A percentile compares a stretch with the other conserved stretches of the same genome.
Evolutionary conservation across 2,113 vertebrate species (phyloP).

Genomic region (Erpornis zantholeuca): DNA sequence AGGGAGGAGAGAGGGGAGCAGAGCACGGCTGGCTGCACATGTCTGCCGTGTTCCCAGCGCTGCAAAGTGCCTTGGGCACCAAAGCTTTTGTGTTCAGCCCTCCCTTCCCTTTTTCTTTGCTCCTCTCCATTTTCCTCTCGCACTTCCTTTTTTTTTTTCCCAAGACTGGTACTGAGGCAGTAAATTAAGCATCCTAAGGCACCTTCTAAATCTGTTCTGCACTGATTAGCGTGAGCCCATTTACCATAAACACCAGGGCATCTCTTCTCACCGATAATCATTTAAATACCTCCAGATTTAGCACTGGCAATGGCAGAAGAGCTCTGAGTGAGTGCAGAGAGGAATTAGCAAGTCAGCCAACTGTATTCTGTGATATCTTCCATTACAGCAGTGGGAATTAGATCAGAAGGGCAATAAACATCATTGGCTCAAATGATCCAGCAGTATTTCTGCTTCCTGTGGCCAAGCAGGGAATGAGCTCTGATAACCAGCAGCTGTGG

Average conservation of each 20-base stretch:
- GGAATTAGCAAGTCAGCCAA: slow-evolving; percentile 50
- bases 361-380: slow-evolving; percentile 51
- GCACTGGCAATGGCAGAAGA: slow-evolving; percentile 14
- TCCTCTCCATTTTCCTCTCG: background rate
- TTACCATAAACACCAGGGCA: slow-evolving; percentile 54
- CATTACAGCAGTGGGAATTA: slow-evolving; percentile 54
- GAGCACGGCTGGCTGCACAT: slow-evolving; percentile 25
- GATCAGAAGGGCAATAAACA: slow-evolving; percentile 62
- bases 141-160: background rate
- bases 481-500: slow-evolving; percentile 41
- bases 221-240: slow-evolving; percentile 61
- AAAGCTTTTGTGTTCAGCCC: slow-evolving; percentile 2
- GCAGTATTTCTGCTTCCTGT: slow-evolving; percentile 24
- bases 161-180: slow-evolving; percentile 16
- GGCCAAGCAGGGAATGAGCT: slow-evolving; percentile 32
- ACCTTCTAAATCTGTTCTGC: slow-evolving; percentile 68
- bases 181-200: slow-evolving; percentile 67
- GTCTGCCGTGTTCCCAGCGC: background rate
- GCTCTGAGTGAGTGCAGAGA: slow-evolving; percentile 18
- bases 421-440: slow-evolving; percentile 49
- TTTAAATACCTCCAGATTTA: slow-evolving; percentile 66
- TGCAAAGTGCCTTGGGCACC: background rate
- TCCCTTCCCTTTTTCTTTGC: background rate
- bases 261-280: slow-evolving; percentile 43
- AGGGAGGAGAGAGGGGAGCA: background rate